Evolutionary conservation across 2,888 invertebrate genomes (phyloP).

Genomic region (Lissocephala sabroskyi): DNA sequence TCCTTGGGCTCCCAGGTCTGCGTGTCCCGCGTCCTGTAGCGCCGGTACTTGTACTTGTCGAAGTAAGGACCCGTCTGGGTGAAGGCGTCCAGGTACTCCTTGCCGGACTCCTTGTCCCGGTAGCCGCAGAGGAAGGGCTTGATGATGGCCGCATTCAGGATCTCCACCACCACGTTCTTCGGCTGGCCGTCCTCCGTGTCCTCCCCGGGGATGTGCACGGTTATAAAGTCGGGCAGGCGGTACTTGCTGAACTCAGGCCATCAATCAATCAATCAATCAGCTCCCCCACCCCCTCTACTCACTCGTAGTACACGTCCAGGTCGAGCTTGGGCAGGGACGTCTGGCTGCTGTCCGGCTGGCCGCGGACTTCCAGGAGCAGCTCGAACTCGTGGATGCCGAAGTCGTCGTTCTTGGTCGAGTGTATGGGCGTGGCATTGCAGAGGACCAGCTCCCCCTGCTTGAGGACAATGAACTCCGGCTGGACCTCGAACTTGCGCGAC

Average conservation of each 20-base stretch:
- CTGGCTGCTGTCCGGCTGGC: conserved; percentile 1
- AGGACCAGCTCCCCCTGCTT: conserved; percentile 72
- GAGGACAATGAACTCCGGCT: conserved; percentile 74
- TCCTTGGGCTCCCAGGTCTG: conserved; percentile 75
- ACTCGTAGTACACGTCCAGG: conserved; percentile 70
- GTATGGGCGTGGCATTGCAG: conserved; percentile 53
- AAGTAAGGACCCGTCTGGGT: conserved; percentile 80
- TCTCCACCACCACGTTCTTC: conserved; percentile 75
- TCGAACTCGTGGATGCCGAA: conserved; percentile 69
- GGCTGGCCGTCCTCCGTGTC: conserved; percentile 67
- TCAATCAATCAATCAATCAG: too few relatives aligned
- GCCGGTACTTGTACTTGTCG: conserved; percentile 56
- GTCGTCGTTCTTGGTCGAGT: conserved; percentile 59
- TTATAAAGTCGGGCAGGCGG: conserved; percentile 75
- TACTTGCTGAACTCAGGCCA: conserved; percentile 71
- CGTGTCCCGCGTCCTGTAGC: conserved; percentile 74
- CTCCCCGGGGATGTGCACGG: conserved; percentile 73
- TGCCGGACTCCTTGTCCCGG: conserved; percentile 78
- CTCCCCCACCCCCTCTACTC: too few relatives aligned
- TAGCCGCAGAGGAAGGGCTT: conserved; percentile 89
- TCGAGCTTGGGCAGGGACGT: conserved; percentile 45
- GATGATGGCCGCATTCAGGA: conserved; percentile 75
- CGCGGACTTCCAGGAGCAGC: conserved; percentile 43
- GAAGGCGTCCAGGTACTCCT: conserved; percentile 85
- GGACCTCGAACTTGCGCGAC: conserved; percentile 75